Evolutionary conservation across 2,113 vertebrate species (phyloP), one percentile per base, ranked within the genome.

Genomic region (Barnardius zonarius): DNA sequence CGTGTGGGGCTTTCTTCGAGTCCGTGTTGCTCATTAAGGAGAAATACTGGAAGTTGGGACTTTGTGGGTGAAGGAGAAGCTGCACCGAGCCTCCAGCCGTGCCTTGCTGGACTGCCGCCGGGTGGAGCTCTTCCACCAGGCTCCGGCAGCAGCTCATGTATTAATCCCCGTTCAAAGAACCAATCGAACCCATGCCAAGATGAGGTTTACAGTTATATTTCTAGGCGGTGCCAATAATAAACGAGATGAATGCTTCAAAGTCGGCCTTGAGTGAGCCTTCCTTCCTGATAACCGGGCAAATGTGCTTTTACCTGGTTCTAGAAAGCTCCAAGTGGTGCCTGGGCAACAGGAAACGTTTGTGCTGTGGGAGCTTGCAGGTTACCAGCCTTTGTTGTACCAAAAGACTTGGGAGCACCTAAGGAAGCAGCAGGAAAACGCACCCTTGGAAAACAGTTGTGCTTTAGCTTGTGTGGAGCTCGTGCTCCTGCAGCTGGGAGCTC

Each of bases 121-220:
- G 94, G 92, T 84, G 93, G 96, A 96, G 95, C 95, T 88, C 86
- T 92, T 92, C 88, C 92, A 55, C 88, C 79, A 13, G 75, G 61
- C 77, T 76, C 52, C 0, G 1, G n/a, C 86, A n/a, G 59, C 72
- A 59, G 33, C 72, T 33, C 15, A 19, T 37, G 3, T 31, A 6
- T 44, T 62, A 62, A 81, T 84, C 33, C 4, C 51, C 28, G 85
- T 95, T 83, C 28, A 66, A 68, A 77, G 57, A 41, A 41, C 22
- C 39, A 48, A 31, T 68, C 44, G 43, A 63, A 86, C 18, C n/a
- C 6, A 5, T 6, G 72, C 72, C 16, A 3, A 51, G 76, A 28
- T 51, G 69, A 25, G 33, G 27, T 90, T 93, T 83, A 70, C 17
- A 54, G 43, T 59, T 62, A 0, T 43, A 4, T 61, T 39, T 70